phyloP scores from a whole-genome alignment of 30 jellyfish, hydroid and myxozoan species.

The Sanderia malayensis region DNA sequence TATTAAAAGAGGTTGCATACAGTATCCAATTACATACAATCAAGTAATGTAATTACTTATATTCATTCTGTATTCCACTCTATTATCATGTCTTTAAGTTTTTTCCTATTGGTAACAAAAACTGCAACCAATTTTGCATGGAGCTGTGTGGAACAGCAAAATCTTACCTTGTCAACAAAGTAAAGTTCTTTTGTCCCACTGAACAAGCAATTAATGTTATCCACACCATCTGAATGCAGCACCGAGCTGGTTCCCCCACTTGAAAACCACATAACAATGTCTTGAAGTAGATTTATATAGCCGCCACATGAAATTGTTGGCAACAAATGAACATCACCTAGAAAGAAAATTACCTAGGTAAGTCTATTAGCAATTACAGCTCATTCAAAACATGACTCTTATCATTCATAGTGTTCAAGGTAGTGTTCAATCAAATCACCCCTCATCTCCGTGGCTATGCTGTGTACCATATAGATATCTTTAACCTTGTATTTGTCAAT shows the following conservation, averaged over 20 bases:
- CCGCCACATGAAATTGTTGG: slow-evolving; percentile 92
- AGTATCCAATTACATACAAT: no score
- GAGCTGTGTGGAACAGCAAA: no score
- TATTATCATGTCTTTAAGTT: no score
- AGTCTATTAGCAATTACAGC: no score
- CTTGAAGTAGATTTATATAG: slow-evolving; percentile 58
- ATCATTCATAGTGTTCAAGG: no score
- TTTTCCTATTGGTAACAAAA: no score
- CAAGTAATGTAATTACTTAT: no score
- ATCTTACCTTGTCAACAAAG: slow-evolving; percentile 79
- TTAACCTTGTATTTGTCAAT: slow-evolving; percentile 65
- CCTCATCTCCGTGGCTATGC: slow-evolving; percentile 72
- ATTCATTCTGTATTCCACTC: no score
- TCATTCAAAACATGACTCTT: no score
- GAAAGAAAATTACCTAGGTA: neutral
- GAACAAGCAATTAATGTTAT: slow-evolving; percentile 80
- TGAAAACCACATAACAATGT: slow-evolving; percentile 95
- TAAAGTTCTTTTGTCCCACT: slow-evolving; percentile 85
- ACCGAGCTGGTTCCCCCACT: slow-evolving; percentile 98
- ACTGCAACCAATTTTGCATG: no score
- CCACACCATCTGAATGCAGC: slow-evolving; percentile 76
- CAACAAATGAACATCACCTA: slow-evolving; percentile 76
- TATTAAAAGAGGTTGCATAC: no score
- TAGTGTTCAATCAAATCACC: slow-evolving; percentile 44
- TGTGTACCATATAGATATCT: slow-evolving; percentile 91